Conservation (phyloP, 2,888 invertebrate species). For the Catocala nupta region DNA sequence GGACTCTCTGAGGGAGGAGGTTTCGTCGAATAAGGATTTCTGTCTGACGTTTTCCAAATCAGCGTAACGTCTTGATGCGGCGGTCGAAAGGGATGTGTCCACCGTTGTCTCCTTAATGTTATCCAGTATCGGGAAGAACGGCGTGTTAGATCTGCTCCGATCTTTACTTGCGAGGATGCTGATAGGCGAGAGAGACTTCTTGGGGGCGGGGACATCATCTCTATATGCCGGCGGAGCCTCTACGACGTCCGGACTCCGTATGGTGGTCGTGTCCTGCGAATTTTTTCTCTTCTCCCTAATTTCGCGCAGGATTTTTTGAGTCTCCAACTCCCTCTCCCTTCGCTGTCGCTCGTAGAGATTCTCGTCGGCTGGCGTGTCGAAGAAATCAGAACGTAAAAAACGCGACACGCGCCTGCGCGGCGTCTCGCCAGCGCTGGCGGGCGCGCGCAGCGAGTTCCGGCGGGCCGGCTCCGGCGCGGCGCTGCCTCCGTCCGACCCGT, state of each 20-base stretch:
- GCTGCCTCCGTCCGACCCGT: conserved; percentile 69
- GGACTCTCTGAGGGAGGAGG: conserved; percentile 68
- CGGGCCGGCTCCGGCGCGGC: conserved; percentile 71
- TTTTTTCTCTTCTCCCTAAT: conserved; percentile 88
- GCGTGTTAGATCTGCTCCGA: conserved; percentile 81
- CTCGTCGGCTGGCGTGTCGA: conserved; percentile 89
- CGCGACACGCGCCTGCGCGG: conserved; percentile 88
- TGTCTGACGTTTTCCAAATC: conserved; percentile 53
- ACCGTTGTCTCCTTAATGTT: conserved; percentile 80
- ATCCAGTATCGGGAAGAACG: conserved; percentile 83
- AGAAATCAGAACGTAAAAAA: conserved; percentile 93
- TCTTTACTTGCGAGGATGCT: conserved; percentile 70
- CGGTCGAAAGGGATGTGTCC: conserved; percentile 60
- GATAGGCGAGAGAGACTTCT: conserved; percentile 77
- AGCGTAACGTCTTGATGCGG: conserved; percentile 50
- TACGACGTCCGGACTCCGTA: conserved; percentile 62
- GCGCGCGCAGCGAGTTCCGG: conserved; percentile 69
- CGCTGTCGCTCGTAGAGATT: conserved; percentile 88
- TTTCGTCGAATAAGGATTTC: conserved; percentile 64
- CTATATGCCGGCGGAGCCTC: conserved; percentile 59
- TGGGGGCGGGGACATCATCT: conserved; percentile 59
- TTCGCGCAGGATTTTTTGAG: conserved; percentile 90
- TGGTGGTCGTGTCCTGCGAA: conserved; percentile 65
- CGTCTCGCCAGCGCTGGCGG: conserved; percentile 50
- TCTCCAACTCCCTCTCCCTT: conserved; percentile 89